These are phyloP conservation scores for Acanthaster planci DNA, from an alignment of 35 echinoderm and acorn worm species.

Conservation along the genomic window DNA sequence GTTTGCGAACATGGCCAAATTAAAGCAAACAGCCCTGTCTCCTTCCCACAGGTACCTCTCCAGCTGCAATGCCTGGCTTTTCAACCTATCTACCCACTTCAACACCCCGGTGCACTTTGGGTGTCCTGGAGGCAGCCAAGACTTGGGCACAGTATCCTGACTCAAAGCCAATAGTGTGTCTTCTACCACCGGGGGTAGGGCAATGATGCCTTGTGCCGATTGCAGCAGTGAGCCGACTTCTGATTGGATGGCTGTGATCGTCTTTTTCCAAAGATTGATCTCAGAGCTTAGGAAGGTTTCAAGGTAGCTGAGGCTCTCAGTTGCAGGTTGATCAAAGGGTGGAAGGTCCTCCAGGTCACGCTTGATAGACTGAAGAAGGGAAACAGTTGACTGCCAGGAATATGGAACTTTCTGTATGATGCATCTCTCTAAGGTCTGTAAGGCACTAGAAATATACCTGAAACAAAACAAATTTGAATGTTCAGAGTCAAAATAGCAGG, in stretches of 20 bases:
- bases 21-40: conserved; percentile 32
- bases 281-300: conserved; percentile 77
- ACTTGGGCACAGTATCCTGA: conserved; percentile 32
- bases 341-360: conserved; percentile 27
- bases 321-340: background rate
- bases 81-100: conserved; percentile 50
- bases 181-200: conserved; percentile 49
- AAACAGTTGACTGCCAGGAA: background rate
- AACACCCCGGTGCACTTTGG: conserved; percentile 20
- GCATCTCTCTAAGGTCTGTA: conserved; percentile 6
- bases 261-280: background rate
- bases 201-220: conserved; percentile 47
- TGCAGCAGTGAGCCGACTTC: conserved; percentile 60
- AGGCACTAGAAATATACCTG: conserved; percentile 47
- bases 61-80: background rate
- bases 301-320: conserved; percentile 74
- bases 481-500: too few species aligned
- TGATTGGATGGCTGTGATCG: conserved; percentile 45
- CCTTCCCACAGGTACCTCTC: background rate
- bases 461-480: background rate
- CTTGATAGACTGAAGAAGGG: conserved; percentile 33
- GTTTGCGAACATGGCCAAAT: conserved; percentile 60
- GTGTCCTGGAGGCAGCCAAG: conserved; percentile 45
- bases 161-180: conserved; percentile 40
- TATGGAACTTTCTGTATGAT: background rate